phyloP scores from a whole-genome alignment of 64 coral and sea anemone genomes.

The Cladopsammia gracilis region DNA sequence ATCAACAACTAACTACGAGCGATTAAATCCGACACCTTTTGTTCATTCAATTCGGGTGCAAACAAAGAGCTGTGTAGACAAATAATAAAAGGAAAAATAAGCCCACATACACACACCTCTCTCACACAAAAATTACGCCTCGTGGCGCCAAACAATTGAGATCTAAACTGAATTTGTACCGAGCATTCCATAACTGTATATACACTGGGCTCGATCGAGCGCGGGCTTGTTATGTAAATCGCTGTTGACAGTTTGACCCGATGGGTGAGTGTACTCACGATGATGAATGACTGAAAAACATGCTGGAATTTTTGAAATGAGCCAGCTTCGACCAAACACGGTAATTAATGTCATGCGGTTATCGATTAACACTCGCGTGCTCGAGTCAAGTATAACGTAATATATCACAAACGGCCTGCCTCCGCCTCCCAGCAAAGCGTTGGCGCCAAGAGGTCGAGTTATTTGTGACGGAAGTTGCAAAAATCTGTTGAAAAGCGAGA shows the following conservation, averaged over 20 bases:
- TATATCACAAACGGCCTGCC: not conserved
- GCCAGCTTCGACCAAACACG: not conserved
- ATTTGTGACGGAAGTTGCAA: constrained; percentile 63
- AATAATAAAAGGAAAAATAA: constrained; percentile 16
- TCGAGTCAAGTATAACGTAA: not conserved
- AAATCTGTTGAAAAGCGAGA: constrained; percentile 62
- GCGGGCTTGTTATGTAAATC: constrained; percentile 23
- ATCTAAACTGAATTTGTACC: constrained; percentile 5
- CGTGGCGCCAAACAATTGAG: not conserved
- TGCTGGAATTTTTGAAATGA: constrained; percentile 32
- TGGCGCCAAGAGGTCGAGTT: constrained; percentile 19
- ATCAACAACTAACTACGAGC: constrained; percentile 8
- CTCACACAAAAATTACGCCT: constrained; percentile 11
- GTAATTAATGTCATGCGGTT: constrained; percentile 49
- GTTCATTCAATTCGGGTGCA: constrained; percentile 49
- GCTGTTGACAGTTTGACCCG: constrained; percentile 43
- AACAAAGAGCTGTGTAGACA: constrained; percentile 29
- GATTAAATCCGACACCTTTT: constrained; percentile 46
- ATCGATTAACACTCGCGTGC: constrained; percentile 49
- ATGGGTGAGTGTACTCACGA: not conserved
- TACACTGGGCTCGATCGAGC: not conserved
- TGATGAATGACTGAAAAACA: constrained; percentile 33
- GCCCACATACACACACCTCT: constrained; percentile 4
- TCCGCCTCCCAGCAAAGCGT: constrained; percentile 21
- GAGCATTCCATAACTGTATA: no score